phyloP scores from a whole-genome alignment of 1,140 invertebrate species.

The Magallana gigas region DNA sequence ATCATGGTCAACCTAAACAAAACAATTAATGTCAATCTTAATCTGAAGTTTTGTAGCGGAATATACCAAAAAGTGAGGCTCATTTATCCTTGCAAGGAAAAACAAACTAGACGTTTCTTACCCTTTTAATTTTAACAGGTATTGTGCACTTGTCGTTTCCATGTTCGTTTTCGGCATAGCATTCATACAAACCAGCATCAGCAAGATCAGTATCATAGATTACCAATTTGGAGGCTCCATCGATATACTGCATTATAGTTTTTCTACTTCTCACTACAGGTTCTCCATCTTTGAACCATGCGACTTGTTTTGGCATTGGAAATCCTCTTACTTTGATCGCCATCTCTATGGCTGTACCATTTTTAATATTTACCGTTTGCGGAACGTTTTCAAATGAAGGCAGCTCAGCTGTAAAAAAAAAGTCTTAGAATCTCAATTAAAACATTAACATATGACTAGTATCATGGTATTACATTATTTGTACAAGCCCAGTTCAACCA shows the following conservation, averaged over 20 bases:
- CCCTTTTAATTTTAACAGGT: background rate
- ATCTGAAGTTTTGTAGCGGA: too few species aligned
- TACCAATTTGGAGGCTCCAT: background rate
- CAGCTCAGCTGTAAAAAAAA: background rate
- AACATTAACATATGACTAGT: too few species aligned
- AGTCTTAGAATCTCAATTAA: too few species aligned
- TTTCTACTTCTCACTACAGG: background rate
- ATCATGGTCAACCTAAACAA: background rate
- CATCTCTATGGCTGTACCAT: background rate
- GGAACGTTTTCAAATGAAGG: conserved; percentile 3
- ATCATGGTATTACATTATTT: too few species aligned
- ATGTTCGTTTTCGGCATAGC: background rate
- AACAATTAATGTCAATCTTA: too few species aligned
- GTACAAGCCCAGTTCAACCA: too few species aligned
- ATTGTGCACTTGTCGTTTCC: background rate
- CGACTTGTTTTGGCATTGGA: background rate
- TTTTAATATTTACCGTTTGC: background rate
- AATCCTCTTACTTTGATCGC: background rate
- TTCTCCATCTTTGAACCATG: background rate
- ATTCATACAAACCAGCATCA: background rate
- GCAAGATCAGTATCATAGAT: background rate
- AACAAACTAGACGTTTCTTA: background rate
- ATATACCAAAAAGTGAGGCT: too few species aligned
- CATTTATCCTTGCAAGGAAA: too few species aligned
- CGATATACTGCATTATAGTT: background rate